phyloP scores from a whole-genome alignment of 1,140 invertebrate species.

The Drosophila eugracilis region DNA sequence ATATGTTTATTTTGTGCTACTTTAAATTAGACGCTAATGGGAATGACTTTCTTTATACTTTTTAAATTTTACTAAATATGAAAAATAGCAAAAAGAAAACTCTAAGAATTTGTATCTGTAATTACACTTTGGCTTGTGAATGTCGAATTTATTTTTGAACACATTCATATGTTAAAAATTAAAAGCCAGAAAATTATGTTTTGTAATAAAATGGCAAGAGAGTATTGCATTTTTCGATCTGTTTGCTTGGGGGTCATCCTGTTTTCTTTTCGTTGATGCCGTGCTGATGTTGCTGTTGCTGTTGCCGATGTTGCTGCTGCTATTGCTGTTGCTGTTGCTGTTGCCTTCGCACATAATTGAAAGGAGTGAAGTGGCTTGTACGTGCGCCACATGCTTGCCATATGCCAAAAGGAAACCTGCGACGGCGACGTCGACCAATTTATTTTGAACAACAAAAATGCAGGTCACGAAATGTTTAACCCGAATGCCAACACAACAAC shows the following conservation, averaged over 20 bases:
- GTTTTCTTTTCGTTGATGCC: conserved; percentile 3
- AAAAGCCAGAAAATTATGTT: too few species aligned
- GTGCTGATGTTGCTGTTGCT: conserved; percentile 4
- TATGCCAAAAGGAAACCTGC: conserved; percentile 52
- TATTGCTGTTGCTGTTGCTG: conserved; percentile 27
- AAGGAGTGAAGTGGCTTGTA: conserved; percentile 80
- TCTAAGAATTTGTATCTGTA: neutral
- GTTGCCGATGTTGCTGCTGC: conserved; percentile 11
- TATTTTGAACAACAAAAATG: conserved; percentile 78
- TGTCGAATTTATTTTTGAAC: neutral
- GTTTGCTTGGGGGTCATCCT: neutral
- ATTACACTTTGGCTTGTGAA: neutral
- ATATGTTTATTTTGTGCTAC: too few species aligned
- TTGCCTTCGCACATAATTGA: conserved; percentile 75
- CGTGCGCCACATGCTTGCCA: conserved; percentile 80
- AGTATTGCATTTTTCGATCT: conserved; percentile 15
- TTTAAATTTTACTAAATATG: too few species aligned
- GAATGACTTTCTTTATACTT: too few species aligned
- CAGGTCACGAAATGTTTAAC: conserved; percentile 81
- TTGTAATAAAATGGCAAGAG: conserved; percentile 5
- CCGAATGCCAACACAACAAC: conserved; percentile 48
- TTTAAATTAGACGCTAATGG: too few species aligned
- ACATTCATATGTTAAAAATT: too few species aligned
- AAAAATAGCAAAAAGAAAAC: too few species aligned
- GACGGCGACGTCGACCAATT: too few species aligned